Percentiles rank a stretch among this genome's conserved stretches.
Conservation (phyloP, 2,113 vertebrate genomes). For the Antigone vipio region DNA sequence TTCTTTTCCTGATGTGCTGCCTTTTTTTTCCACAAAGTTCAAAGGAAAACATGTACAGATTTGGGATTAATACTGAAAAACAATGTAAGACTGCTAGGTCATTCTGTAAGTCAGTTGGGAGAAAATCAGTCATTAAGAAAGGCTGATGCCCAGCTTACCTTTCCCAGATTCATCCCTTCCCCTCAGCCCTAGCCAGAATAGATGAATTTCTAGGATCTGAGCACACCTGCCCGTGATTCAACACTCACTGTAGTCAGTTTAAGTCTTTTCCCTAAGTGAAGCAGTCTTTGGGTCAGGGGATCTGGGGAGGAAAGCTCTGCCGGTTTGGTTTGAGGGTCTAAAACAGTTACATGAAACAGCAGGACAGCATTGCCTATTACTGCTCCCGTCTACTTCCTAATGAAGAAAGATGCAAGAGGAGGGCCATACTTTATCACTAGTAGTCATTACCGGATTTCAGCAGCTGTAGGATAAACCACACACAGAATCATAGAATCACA, state of each 20-base stretch:
- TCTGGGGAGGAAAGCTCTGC: neutral
- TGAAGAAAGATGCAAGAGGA: neutral
- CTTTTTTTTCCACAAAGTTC: neutral
- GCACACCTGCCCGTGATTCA: neutral
- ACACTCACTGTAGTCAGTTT: neutral
- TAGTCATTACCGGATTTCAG: rapidly evolving
- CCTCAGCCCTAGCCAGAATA: neutral
- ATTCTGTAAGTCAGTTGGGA: rapidly evolving
- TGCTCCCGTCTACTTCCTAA: neutral
- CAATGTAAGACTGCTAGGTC: neutral
- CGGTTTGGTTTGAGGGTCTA: neutral
- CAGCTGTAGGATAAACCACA: neutral
- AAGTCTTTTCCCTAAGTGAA: neutral
- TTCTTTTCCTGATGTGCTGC: neutral
- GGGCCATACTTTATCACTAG: neutral
- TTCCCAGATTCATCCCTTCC: neutral
- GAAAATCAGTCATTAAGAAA: neutral
- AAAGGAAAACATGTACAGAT: neutral
- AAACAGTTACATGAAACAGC: neutral
- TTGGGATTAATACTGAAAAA: neutral
- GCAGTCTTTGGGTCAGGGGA: rapidly evolving
- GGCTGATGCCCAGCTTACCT: neutral
- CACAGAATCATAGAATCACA: too few species aligned
- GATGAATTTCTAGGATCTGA: neutral
- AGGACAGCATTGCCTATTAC: neutral